phyloP scores from a whole-genome alignment of 2,797 vertebrate species.

The Lindbergichthys nudifrons region DNA sequence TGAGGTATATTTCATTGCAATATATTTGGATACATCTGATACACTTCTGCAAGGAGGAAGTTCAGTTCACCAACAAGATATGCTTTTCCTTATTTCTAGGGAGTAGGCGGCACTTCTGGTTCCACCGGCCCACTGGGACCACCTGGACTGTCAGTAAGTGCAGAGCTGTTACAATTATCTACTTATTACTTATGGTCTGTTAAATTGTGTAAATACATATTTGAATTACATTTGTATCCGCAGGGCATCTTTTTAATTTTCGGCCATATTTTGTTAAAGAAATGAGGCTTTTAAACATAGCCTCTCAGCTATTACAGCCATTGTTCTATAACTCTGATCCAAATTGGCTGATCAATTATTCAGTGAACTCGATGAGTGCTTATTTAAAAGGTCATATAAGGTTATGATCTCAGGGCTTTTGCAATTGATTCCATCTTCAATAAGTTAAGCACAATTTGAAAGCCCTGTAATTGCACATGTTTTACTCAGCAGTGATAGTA shows the following conservation, averaged over 20 bases:
- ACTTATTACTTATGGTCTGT: not conserved
- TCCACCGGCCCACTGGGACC: constrained; percentile 88
- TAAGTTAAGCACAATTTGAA: not conserved
- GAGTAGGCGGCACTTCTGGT: constrained; percentile 81
- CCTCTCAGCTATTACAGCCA: not conserved
- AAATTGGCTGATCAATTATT: not conserved
- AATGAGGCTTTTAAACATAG: not conserved
- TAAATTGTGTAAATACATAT: not conserved
- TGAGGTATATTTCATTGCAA: constrained; percentile 71
- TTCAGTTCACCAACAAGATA: constrained; percentile 11
- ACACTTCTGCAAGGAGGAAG: not conserved
- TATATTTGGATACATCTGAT: not conserved
- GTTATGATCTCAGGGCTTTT: constrained; percentile 7
- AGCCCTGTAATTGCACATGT: not conserved
- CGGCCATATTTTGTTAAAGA: not conserved
- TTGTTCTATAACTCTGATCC: not conserved
- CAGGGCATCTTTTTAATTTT: not conserved
- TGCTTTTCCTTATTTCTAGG: constrained; percentile 77
- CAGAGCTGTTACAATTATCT: not conserved
- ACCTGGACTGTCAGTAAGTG: constrained; percentile 88
- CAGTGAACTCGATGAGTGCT: not conserved
- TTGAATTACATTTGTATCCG: not conserved
- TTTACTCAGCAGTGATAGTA: not conserved
- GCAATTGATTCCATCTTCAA: not conserved
- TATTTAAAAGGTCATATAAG: constrained; percentile 2